A percentile compares a stretch with the other conserved stretches of the same genome.
Conservation (phyloP, 1,140 invertebrate species). For the Drosophila tristis region DNA sequence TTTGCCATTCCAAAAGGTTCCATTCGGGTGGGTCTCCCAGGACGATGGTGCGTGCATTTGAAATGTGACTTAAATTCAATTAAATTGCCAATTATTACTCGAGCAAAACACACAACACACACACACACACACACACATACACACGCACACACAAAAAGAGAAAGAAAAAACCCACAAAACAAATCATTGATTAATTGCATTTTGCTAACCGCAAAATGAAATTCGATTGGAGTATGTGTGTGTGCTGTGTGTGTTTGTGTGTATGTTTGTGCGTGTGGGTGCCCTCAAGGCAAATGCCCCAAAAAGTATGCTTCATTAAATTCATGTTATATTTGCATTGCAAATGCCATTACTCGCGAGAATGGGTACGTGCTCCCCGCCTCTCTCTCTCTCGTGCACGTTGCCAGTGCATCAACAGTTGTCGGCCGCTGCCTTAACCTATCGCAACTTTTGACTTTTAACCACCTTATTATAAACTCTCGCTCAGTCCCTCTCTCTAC, state of each 20-base stretch:
- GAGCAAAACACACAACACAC: neutral
- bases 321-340: conserved; percentile 7
- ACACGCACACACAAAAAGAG: neutral
- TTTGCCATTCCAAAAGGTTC: too few species aligned
- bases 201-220: conserved; percentile 6
- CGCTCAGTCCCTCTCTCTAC: conserved; percentile 15
- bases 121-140: too few species aligned
- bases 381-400: neutral
- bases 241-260: too few species aligned
- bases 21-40: neutral
- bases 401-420: conserved; percentile 56
- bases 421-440: conserved; percentile 54
- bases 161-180: neutral
- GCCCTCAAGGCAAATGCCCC: conserved; percentile 4
- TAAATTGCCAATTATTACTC: conserved; percentile 37
- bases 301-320: conserved; percentile 38
- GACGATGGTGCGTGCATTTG: conserved; percentile 37
- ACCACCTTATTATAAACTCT: conserved; percentile 64
- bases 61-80: conserved; percentile 62
- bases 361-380: neutral
- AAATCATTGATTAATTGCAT: conserved; percentile 42
- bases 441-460: conserved; percentile 37
- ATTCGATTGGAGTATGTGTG: neutral
- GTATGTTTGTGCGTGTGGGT: too few species aligned
- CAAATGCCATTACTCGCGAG: conserved; percentile 38